A percentile compares a stretch with the other conserved stretches of the same genome.
Conservation (phyloP, 2,888 invertebrate species). For the Zelleria hepariella region DNA sequence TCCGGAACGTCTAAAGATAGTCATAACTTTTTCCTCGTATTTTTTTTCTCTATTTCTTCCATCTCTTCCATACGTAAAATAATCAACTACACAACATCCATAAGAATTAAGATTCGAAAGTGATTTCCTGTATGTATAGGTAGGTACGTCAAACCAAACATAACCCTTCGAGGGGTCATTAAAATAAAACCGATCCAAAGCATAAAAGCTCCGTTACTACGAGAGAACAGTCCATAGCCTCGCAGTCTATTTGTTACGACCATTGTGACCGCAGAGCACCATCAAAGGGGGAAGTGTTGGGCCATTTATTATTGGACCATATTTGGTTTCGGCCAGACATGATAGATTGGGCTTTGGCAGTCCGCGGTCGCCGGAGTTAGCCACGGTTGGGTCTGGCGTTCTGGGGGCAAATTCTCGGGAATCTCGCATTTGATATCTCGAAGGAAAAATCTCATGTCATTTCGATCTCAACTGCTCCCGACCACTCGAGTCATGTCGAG, state of each 20-base stretch:
- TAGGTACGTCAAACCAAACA: neutral
- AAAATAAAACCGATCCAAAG: neutral
- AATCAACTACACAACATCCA: too few relatives aligned
- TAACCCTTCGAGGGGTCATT: neutral
- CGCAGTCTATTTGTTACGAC: neutral
- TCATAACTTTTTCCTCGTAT: too few relatives aligned
- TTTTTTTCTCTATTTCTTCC: too few relatives aligned
- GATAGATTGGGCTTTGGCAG: slow-evolving; percentile 37
- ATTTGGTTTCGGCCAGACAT: slow-evolving; percentile 53
- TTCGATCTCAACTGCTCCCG: too few relatives aligned
- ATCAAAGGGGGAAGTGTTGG: slow-evolving; percentile 18
- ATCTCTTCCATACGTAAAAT: too few relatives aligned
- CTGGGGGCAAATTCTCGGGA: too few relatives aligned
- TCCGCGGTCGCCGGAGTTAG: neutral
- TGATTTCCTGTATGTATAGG: neutral
- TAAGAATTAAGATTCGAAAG: too few relatives aligned
- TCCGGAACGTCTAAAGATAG: too few relatives aligned
- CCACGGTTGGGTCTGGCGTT: neutral
- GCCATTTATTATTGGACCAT: slow-evolving; percentile 63
- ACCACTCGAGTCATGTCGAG: too few relatives aligned
- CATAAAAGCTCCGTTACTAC: neutral
- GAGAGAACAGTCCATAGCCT: neutral
- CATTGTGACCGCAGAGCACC: slow-evolving; percentile 8
- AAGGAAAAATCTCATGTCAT: too few relatives aligned
- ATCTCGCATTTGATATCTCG: too few relatives aligned